Conservation (phyloP, 2,113 vertebrate genomes). For the Erpornis zantholeuca region DNA sequence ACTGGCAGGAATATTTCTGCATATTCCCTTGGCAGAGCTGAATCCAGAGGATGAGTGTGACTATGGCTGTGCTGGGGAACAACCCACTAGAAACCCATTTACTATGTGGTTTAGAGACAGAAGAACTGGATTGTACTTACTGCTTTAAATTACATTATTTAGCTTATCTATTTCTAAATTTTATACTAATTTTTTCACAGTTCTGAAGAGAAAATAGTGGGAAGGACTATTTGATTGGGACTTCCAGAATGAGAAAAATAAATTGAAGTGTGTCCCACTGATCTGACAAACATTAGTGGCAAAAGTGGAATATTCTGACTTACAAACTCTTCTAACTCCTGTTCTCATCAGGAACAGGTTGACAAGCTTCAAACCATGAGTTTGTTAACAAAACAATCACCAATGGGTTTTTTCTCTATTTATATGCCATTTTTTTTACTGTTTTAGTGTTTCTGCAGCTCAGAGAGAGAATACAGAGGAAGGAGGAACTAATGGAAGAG, state of each 20-base stretch:
- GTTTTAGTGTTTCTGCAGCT: background rate
- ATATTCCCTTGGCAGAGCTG: background rate
- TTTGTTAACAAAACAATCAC: background rate
- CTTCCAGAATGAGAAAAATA: background rate
- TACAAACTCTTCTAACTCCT: background rate
- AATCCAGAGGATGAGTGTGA: background rate
- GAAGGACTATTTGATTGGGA: background rate
- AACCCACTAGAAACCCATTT: background rate
- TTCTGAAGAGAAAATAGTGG: background rate
- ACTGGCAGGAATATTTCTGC: background rate
- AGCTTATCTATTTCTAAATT: background rate
- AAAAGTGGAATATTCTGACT: background rate
- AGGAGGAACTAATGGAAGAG: background rate
- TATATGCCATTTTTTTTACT: background rate
- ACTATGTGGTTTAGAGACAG: background rate
- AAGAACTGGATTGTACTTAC: background rate
- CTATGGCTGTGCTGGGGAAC: background rate
- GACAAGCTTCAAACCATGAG: background rate
- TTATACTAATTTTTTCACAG: background rate
- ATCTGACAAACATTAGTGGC: background rate
- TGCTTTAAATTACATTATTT: background rate
- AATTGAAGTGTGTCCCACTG: background rate
- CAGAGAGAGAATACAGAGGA: background rate
- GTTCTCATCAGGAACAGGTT: background rate
- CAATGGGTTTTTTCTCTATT: background rate